Evolutionary conservation across 2,888 invertebrate species (phyloP), one percentile per base, ranked within the genome.

Genomic region (Acleris literana): DNA sequence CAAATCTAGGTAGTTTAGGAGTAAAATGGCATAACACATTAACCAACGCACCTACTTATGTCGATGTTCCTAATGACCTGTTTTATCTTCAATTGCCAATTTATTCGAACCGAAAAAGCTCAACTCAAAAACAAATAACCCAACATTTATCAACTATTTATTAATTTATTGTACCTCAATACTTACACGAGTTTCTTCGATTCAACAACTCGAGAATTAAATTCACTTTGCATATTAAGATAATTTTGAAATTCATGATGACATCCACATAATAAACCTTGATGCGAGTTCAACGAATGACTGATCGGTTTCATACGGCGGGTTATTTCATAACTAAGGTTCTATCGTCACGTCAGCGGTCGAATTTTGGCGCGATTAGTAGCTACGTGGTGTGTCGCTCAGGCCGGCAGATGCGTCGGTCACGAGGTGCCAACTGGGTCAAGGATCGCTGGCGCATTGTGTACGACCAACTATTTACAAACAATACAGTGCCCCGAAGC

Each of bases 391-490:
- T 76, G 75, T 71, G 75, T 71, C 74, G 73, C 66, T 74, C 74
- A 71, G 72, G 71, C 75, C 68, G 76, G 71, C 80, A 82, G 82
- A 85, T 83, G 85, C 81, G 79, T 76, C 81, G 81, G 83, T 88
- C 85, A 86, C 87, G 87, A 80, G 79, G 78, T 73, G 74, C 76
- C 76, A 88, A 85, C 78, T 83, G 74, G 87, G 88, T 83, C 90
- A 90, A 89, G 89, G 90, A 88, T 83, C 74, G 68, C 71, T 72
- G 79, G 81, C 80, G 84, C 84, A 87, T 86, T 78, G 83, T 82
- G 65, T 39, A 39, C 57, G 48, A 57, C 52, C 81, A 82, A 81
- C 78, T 79, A 79, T 74, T 72, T 75, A 79, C 76, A 73, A 74
- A 76, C 72, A 76, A 72, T 78, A 77, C 77, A 75, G 79, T 75